Conservation (phyloP, 2,797 vertebrate genomes). For the Cheirogaleus major region DNA sequence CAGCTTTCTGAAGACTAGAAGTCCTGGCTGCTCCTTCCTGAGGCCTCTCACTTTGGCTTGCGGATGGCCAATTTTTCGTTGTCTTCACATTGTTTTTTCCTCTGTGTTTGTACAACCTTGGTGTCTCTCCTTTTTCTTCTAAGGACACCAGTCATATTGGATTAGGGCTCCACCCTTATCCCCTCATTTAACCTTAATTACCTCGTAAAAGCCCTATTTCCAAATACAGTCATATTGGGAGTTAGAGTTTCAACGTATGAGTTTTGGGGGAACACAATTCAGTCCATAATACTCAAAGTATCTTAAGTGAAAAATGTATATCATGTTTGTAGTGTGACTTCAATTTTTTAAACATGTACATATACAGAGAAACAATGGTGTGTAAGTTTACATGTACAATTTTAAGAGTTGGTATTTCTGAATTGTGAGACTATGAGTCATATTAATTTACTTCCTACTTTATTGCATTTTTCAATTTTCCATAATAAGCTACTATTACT, state of each 20-base stretch:
- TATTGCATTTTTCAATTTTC: not conserved
- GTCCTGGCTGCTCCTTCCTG: not conserved
- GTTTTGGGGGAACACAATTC: not conserved
- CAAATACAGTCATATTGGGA: not conserved
- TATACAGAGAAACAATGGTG: not conserved
- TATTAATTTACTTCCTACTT: not conserved
- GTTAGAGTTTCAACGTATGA: not conserved
- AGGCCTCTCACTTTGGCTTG: not conserved
- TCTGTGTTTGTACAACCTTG: not conserved
- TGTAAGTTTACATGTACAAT: not conserved
- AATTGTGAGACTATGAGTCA: not conserved
- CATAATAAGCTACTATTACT: not conserved
- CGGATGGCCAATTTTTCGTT: not conserved
- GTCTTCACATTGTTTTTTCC: not conserved
- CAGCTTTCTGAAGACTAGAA: not conserved
- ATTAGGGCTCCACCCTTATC: not conserved
- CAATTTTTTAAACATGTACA: not conserved
- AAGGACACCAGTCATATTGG: not conserved
- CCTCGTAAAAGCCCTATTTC: not conserved
- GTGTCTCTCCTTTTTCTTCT: not conserved
- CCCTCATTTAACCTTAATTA: not conserved
- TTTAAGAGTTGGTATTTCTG: not conserved
- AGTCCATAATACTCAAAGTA: not conserved
- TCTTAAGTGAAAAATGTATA: not conserved
- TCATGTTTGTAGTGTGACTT: not conserved